Base-by-base conservation (phyloP, 2,888 invertebrate species). In the Oscheius sp. region DNA sequence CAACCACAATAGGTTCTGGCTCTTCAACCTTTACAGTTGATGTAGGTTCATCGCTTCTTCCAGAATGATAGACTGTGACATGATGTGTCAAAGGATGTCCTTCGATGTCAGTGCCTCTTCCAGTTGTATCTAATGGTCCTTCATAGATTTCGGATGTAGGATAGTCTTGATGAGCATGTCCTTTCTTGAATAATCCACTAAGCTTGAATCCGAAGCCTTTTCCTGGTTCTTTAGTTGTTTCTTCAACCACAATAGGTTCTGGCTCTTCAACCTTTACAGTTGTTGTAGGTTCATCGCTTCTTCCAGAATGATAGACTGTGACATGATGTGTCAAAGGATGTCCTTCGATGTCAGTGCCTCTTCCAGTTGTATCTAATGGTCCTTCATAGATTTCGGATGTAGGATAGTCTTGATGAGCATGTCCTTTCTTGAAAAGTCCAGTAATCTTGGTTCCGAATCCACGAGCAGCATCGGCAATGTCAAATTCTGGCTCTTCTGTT, bases 111-210 rank as follows among this genome's bases (percentile, higher is more conserved):
- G 17, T 9, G n/a, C 45, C 26, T 30, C 65, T 33, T 6, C 30
- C 33, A 22, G 66, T 68, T 59, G 36, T 32, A 14, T 65, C 68
- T 30, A 75, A 20, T 3, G 74, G 72, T 32, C 74, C 74, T 24
- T 64, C 71, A 59, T 61, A 76, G 59, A 67, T 28, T 28, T 75
- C 80, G 17, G 78, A 65, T 14, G 63, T 28, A 36, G 33, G 79
- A 44, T 75, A 77, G 63, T 77, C 74, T 20, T 44, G 57, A 22
- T 77, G 77, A 51, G 77, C 64, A 12, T 68, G 45, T 9, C 64
- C 66, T 41, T 64, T 70, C 59, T 72, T 74, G 77, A 77, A 77
- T 30, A 77, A 57, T 44, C 78, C 75, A 41, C 68, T 65, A 56
- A 70, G 20, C 50, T 56, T 41, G 50, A 26, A 33, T 20, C 41